Evolutionary conservation across 2,113 vertebrate species (phyloP).

Genomic region (Tragelaphus strepsiceros): DNA sequence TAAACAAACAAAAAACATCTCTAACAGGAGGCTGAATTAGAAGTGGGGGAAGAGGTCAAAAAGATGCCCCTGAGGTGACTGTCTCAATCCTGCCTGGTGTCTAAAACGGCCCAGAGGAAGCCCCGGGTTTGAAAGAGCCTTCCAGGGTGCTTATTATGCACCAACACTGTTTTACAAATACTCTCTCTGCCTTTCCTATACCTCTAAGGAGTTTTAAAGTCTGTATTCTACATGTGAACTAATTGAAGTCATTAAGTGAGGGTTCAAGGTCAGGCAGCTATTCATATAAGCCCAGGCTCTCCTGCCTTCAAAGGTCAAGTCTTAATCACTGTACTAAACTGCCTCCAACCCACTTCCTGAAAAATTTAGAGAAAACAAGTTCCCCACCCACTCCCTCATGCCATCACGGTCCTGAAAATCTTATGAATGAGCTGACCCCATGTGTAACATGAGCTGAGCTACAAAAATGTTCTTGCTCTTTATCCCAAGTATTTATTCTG

Average conservation of each 20-base stretch:
- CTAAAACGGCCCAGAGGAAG: background rate
- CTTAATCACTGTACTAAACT: background rate
- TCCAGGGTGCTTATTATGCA: background rate
- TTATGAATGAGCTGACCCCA: background rate
- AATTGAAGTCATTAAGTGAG: background rate
- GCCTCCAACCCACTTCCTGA: background rate
- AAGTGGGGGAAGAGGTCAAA: background rate
- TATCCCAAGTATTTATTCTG: constrained; percentile 28
- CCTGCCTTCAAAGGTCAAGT: background rate
- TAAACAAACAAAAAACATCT: background rate
- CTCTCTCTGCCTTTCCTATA: background rate
- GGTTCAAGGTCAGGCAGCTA: background rate
- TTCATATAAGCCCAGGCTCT: background rate
- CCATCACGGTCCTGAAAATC: background rate
- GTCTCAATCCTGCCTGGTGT: background rate
- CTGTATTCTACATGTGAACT: background rate
- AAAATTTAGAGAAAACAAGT: background rate
- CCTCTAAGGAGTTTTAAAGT: background rate
- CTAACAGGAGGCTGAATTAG: background rate
- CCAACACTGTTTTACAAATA: background rate
- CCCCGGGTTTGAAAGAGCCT: background rate
- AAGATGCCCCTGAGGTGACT: background rate
- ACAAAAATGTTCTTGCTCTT: constrained; percentile 26
- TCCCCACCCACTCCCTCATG: background rate
- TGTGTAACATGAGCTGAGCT: background rate